Base-by-base conservation (phyloP, 2,113 vertebrate genomes). In the Synchiropus splendidus region DNA sequence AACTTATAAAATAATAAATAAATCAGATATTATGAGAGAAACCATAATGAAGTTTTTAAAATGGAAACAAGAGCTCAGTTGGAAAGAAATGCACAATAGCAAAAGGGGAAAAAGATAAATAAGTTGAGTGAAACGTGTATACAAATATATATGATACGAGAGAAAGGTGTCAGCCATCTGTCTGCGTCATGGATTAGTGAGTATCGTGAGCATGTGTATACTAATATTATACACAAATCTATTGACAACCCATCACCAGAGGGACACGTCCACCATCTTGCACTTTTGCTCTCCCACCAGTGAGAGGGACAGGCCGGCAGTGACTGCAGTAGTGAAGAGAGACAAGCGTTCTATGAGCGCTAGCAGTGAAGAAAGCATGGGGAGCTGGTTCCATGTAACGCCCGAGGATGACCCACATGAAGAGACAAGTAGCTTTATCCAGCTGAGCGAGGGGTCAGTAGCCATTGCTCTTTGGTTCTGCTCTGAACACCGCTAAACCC, bases 351-450 rank as follows among this genome's bases (percentile, higher is more conserved):
- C 72, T 67, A 85, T 85, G 57, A 88, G 83, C 3, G 86, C 89
- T 82, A 93, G 92, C 87, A 93, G 92, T 52, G 94, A 94, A 53
- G 94, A 93, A 56, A 97, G 92, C 77, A 90, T 83, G 43, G 90
- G 92, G 54, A 95, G 93, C 83, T 97, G 94, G 94, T 92, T 89
- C 49, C 94, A 97, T 70, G 81, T 96, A 30, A 87, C 83, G 53
- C 91, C 89, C 0, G 94, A 97, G 9, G 93, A 96, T 32, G 90
- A 96, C 70, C 89, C 87, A 42, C 91, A 86, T 2, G 93, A 97
- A 0, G 94, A 98, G 79, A 89, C 86, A 0, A 94, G 94, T 70
- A 97, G 92, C 81, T 97, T 91, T 79, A 83, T 97, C 64, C 94
- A 97, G 62, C 88, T 97, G 77, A 97, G 92, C 1, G 92, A 96